Conservation (phyloP, 2,888 invertebrate genomes). For the Tiliacea citrago region DNA sequence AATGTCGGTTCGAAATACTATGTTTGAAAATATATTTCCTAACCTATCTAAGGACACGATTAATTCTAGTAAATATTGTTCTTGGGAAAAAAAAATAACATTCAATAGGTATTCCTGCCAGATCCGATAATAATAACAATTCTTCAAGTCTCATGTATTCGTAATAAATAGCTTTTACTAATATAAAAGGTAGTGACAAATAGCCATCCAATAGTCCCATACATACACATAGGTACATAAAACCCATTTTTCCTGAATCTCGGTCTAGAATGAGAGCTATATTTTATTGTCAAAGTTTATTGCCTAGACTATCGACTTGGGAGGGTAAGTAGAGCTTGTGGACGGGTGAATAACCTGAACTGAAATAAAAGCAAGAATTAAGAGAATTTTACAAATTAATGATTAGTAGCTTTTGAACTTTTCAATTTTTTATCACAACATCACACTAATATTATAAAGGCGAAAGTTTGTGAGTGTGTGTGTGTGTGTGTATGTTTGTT, state of each 20-base stretch:
- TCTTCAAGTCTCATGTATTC: not conserved
- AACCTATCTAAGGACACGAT: too few species aligned
- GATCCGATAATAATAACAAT: slow-evolving; percentile 2
- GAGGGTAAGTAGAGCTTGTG: slow-evolving; percentile 8
- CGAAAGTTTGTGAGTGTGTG: too few species aligned
- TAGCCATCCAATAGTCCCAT: not conserved
- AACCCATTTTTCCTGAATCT: slow-evolving; percentile 41
- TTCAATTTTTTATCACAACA: too few species aligned
- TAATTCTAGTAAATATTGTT: not conserved
- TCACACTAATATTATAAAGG: too few species aligned
- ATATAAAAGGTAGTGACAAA: slow-evolving; percentile 23
- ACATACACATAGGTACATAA: slow-evolving; percentile 37
- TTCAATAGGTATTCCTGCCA: not conserved
- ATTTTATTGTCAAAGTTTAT: slow-evolving; percentile 61
- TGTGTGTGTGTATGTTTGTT: too few species aligned
- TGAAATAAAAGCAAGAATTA: not conserved
- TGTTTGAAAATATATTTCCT: not conserved
- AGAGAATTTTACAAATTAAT: not conserved
- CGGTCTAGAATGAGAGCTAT: slow-evolving; percentile 36
- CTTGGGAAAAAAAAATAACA: not conserved
- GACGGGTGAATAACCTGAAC: slow-evolving; percentile 16
- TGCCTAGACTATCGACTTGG: slow-evolving; percentile 42
- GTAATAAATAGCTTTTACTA: slow-evolving; percentile 12
- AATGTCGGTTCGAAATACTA: not conserved
- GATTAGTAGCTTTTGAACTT: not conserved